Evolutionary conservation across 2,113 vertebrate species (phyloP).

Genomic region (Smithornis capensis): DNA sequence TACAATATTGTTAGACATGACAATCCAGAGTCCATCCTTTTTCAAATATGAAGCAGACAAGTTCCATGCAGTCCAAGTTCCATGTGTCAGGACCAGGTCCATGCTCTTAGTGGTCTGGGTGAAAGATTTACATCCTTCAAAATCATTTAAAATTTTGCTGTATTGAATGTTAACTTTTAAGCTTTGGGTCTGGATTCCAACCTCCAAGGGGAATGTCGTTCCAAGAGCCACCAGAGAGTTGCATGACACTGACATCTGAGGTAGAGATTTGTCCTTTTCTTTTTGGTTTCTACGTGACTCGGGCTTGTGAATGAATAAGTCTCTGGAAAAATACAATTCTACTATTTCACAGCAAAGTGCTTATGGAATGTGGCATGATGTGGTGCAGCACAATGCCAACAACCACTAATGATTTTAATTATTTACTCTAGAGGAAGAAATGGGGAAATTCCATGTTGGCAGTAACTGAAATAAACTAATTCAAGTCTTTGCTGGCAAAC

Average conservation of each 20-base stretch:
- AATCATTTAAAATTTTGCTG: not conserved
- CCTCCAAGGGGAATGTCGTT: not conserved
- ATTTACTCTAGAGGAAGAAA: slow-evolving; percentile 27
- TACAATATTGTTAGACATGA: not conserved
- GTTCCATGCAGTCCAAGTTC: accelerated
- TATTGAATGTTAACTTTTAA: not conserved
- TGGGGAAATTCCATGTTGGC: not conserved
- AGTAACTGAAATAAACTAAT: not conserved
- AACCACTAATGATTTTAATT: slow-evolving; percentile 2
- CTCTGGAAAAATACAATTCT: not conserved
- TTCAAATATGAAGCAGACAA: not conserved
- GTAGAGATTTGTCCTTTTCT: not conserved
- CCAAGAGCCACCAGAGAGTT: not conserved
- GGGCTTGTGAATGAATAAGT: not conserved
- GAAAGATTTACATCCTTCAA: not conserved
- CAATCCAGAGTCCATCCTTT: not conserved
- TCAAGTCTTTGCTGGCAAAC: not conserved
- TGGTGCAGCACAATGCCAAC: not conserved
- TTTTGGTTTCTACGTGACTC: not conserved
- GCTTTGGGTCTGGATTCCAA: not conserved
- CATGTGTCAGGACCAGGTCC: not conserved
- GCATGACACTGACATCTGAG: not conserved
- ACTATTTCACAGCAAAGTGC: not conserved
- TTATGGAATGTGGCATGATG: not conserved
- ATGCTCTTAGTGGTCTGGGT: not conserved